Percentiles rank a stretch among this genome's conserved stretches.
Conservation (phyloP, 2,888 invertebrate genomes). For the Machimus atricapillus region DNA sequence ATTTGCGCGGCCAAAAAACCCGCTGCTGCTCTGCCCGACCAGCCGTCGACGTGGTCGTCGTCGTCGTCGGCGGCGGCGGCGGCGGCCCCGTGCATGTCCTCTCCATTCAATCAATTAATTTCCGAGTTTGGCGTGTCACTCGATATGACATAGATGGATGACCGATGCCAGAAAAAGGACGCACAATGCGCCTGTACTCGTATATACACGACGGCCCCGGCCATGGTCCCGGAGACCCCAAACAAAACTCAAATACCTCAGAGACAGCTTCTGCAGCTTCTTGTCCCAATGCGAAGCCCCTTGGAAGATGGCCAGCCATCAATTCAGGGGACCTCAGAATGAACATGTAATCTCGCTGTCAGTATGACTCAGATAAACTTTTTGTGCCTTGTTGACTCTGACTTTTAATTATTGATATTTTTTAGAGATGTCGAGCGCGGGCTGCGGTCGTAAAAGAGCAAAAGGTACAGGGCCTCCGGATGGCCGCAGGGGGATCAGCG, state of each 20-base stretch:
- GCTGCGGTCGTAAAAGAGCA: neutral
- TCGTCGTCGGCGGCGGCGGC: neutral
- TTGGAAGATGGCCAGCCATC: slow-evolving; percentile 5
- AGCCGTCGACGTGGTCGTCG: neutral
- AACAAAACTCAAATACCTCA: slow-evolving; percentile 37
- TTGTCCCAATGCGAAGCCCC: slow-evolving; percentile 5
- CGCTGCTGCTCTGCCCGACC: neutral
- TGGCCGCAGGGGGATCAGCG: neutral
- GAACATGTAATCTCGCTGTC: slow-evolving; percentile 39
- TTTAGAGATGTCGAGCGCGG: slow-evolving; percentile 9
- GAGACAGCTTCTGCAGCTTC: slow-evolving; percentile 38
- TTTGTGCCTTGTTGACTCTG: slow-evolving; percentile 30
- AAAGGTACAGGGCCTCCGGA: neutral
- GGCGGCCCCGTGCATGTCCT: neutral
- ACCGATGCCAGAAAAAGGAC: slow-evolving; percentile 34
- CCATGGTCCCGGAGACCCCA: neutral
- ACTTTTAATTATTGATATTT: slow-evolving; percentile 36
- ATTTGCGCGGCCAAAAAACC: neutral
- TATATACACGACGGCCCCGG: neutral
- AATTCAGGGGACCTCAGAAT: slow-evolving; percentile 10
- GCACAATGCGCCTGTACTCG: neutral
- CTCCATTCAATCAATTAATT: slow-evolving; percentile 50
- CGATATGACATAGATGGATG: slow-evolving; percentile 52
- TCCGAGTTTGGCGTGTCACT: slow-evolving; percentile 50
- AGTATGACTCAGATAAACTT: slow-evolving; percentile 33